Evolutionary conservation across 2,888 invertebrate species (phyloP), one percentile per base, ranked within the genome.

Genomic region (Eupeodes luniger): DNA sequence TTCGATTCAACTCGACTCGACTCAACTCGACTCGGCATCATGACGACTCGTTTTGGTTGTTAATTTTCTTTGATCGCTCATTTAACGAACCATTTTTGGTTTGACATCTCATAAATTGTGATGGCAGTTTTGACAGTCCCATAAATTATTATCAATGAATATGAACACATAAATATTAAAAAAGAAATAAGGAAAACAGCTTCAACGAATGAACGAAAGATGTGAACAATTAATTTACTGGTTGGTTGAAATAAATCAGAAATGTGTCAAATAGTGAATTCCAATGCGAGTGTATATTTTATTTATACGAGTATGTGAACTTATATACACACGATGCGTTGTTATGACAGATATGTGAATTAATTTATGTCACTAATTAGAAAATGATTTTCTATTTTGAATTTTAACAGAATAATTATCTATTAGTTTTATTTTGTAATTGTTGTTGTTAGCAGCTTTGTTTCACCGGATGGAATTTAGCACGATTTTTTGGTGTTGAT

Each of bases 11-110:
- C 40, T 40, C 40, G 40, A 40, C 40, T 40, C 9, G 40, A 40
- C 27, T 27, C 27, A 3, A 27, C 1, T 40, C 40, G 40, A 3
- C 70, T 6, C 27, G 55, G 55, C 55, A 70, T 16, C 67, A 67
- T 67, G 51, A 51, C 67, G 40, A 57, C 40, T 83, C 75, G 87
- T 80, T 87, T 83, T 87, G 82, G 75, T 55, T 83, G 87, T 83
- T 87, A 80, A 84, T 80, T 87, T 83, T 64, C 80, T 87, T 87
- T 87, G 87, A 87, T 87, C 87, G 87, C 87, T 87, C 80, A 87
- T 87, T 87, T 87, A 87, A 83, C 86, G 87, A 87, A 87, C 80
- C 87, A 77, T 83, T 87, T 76, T 87, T 77, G 87, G 87, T 77
- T 76, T 83, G 83, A 80, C 76, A 87, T 87, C 80, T 84, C 87